Conservation (phyloP, 2,113 vertebrate genomes). For the Numenius arquata region DNA sequence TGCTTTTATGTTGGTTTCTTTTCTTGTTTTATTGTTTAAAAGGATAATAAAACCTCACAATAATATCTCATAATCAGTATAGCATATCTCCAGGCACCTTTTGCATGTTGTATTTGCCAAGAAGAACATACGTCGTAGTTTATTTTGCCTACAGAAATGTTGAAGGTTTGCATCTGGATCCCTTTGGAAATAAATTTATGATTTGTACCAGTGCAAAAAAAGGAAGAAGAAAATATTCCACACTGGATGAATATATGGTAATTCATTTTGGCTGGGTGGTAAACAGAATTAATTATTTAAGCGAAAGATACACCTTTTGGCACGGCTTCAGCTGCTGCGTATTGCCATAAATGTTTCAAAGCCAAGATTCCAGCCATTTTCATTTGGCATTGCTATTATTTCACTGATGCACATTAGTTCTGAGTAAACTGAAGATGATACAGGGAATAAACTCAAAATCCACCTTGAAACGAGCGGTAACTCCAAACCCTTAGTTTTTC, state of each 20-base stretch:
- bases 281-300: slow-evolving; percentile 27
- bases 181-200: slow-evolving; percentile 37
- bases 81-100: slow-evolving; percentile 69
- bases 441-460: not conserved
- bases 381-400: not conserved
- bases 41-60: slow-evolving; percentile 74
- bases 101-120: slow-evolving; percentile 22
- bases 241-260: not conserved
- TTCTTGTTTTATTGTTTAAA: slow-evolving; percentile 68
- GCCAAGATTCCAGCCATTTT: not conserved
- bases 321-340: not conserved
- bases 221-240: not conserved
- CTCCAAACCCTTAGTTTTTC: not conserved
- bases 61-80: slow-evolving; percentile 73
- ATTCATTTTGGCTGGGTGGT: not conserved
- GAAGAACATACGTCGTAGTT: slow-evolving; percentile 31
- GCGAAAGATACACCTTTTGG: not conserved
- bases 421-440: not conserved
- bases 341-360: not conserved
- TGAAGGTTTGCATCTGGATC: slow-evolving; percentile 29
- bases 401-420: not conserved
- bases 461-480: not conserved
- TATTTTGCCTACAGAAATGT: slow-evolving; percentile 39
- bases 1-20: slow-evolving; percentile 73
- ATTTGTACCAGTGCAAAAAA: not conserved